Evolutionary conservation across 2,797 vertebrate species (phyloP).

Genomic region (Anableps anableps): DNA sequence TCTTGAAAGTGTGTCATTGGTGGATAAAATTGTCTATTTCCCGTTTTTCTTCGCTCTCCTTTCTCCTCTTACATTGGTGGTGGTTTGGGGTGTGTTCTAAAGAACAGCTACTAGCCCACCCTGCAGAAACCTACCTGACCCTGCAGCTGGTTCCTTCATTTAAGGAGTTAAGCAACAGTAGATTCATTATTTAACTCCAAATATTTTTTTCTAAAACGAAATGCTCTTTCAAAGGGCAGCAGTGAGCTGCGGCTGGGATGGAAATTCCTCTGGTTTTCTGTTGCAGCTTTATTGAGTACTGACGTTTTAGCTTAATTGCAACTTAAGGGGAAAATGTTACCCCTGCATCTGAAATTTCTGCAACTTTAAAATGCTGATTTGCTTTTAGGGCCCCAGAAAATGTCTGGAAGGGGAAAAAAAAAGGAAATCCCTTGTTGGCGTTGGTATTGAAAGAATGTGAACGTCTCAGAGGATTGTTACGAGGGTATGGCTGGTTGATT

Average conservation of each 20-base stretch:
- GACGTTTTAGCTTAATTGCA: conserved; percentile 32
- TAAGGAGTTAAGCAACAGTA: conserved; percentile 27
- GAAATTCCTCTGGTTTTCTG: conserved; percentile 49
- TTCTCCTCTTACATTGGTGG: conserved; percentile 17
- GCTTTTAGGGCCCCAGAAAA: conserved; percentile 28
- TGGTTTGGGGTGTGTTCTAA: conserved; percentile 29
- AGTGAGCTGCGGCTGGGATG: conserved; percentile 61
- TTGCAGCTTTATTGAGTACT: conserved; percentile 51
- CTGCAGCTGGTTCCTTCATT: conserved; percentile 55
- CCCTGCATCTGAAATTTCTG: conserved; percentile 15
- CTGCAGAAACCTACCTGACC: conserved; percentile 53
- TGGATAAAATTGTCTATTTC: conserved; percentile 48
- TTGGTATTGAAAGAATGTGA: conserved; percentile 41
- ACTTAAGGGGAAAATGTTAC: conserved; percentile 21
- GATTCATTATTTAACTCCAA: conserved; percentile 26
- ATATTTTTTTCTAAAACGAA: conserved; percentile 12
- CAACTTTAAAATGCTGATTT: conserved; percentile 3
- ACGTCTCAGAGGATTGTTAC: conserved; percentile 10
- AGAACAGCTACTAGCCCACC: conserved; percentile 43
- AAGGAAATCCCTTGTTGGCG: conserved; percentile 1
- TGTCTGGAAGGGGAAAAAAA: conserved; percentile 1
- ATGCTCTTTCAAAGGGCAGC: conserved; percentile 37
- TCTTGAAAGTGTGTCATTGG: conserved; percentile 34
- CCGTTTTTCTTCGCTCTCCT: conserved; percentile 16
- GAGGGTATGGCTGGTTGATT: conserved; percentile 14